A percentile compares a stretch with the other conserved stretches of the same genome.
These are phyloP conservation scores for Deilephila porcellus DNA, from an alignment of 2,888 invertebrate species.

Conservation along the genomic window DNA sequence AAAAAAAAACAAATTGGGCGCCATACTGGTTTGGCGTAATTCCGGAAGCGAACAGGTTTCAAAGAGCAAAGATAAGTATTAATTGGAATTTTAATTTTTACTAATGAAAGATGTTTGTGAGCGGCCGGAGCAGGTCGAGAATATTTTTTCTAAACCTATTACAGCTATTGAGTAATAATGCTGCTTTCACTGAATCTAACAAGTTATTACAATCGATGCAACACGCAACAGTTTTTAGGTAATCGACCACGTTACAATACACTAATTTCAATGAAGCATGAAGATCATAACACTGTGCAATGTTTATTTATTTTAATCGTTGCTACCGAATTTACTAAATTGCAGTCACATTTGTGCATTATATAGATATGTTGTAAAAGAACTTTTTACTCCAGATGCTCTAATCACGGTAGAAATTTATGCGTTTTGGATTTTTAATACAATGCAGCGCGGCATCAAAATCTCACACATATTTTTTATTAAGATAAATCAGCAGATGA, in stretches of 20 bases:
- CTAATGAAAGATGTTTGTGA: conserved; percentile 67
- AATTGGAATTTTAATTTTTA: conserved; percentile 77
- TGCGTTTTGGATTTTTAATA: too few species aligned
- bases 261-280: conserved; percentile 29
- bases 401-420: too few species aligned
- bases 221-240: conserved; percentile 77
- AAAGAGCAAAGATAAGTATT: conserved; percentile 67
- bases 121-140: conserved; percentile 49
- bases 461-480: too few species aligned
- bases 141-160: conserved; percentile 63
- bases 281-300: conserved; percentile 25
- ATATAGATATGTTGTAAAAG: too few species aligned
- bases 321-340: background rate
- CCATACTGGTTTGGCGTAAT: conserved; percentile 75
- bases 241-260: conserved; percentile 55
- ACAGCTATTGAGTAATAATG: conserved; percentile 70
- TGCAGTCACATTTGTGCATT: too few species aligned
- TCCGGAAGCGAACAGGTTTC: conserved; percentile 82
- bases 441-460: too few species aligned
- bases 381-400: background rate
- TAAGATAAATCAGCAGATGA: too few species aligned
- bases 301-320: background rate
- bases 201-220: conserved; percentile 67
- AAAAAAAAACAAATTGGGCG: conserved; percentile 64
- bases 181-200: conserved; percentile 74